Percentiles rank a stretch among this genome's conserved stretches.
These are phyloP conservation scores for Misgurnus anguillicaudatus DNA, from an alignment of 2,113 vertebrate species.

Conservation along the genomic window DNA sequence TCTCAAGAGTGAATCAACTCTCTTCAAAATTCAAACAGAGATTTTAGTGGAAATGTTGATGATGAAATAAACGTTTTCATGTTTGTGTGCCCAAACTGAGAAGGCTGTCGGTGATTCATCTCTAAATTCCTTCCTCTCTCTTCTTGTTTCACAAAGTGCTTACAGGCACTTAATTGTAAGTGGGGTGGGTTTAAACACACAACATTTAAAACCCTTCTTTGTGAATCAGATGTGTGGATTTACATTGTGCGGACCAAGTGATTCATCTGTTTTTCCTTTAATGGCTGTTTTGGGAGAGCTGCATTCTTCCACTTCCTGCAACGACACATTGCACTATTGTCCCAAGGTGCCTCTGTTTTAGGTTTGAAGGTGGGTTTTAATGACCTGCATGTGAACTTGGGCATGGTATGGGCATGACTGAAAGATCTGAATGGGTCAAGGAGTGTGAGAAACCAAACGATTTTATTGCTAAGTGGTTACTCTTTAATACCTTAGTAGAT, in stretches of 20 bases:
- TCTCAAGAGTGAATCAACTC: not conserved
- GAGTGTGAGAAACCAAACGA: not conserved
- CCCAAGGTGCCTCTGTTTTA: slow-evolving; percentile 66
- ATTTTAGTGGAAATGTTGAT: slow-evolving; percentile 43
- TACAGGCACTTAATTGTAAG: slow-evolving; percentile 78
- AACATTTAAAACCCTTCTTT: slow-evolving; percentile 76
- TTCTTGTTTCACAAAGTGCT: slow-evolving; percentile 75
- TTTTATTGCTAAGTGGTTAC: too few relatives aligned
- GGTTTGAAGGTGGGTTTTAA: slow-evolving; percentile 42
- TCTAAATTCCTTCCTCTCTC: slow-evolving; percentile 76
- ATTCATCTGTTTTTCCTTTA: slow-evolving; percentile 69
- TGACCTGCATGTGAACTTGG: slow-evolving; percentile 69
- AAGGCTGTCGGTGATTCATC: slow-evolving; percentile 73
- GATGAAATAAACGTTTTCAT: slow-evolving; percentile 61
- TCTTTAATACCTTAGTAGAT: too few relatives aligned
- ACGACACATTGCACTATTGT: slow-evolving; percentile 73
- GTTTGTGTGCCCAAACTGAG: slow-evolving; percentile 52
- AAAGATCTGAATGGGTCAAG: not conserved
- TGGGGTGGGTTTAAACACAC: slow-evolving; percentile 76
- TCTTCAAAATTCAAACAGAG: not conserved
- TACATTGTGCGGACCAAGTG: slow-evolving; percentile 71
- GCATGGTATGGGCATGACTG: slow-evolving; percentile 50
- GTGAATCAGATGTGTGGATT: slow-evolving; percentile 78
- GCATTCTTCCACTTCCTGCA: slow-evolving; percentile 78
- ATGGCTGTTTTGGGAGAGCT: slow-evolving; percentile 69